Conservation (phyloP, 2,888 invertebrate genomes). For the Lochmaea capreae region DNA sequence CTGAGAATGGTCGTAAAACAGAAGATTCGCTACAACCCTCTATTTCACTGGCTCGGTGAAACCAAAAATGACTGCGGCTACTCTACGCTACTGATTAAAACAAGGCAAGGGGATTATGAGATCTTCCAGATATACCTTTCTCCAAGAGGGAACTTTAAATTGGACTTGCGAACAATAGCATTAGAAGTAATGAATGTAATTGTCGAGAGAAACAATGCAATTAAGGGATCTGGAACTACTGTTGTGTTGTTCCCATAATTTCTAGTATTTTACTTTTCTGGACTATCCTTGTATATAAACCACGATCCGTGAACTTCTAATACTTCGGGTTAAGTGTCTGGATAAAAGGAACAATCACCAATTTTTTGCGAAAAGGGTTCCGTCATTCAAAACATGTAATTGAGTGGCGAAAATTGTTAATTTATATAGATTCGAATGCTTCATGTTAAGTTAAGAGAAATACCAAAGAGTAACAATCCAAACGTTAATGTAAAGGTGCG, state of each 20-base stretch:
- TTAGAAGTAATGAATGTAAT: constrained; percentile 60
- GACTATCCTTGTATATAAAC: constrained; percentile 12
- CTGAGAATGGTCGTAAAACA: too few relatives aligned
- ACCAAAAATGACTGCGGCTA: background rate
- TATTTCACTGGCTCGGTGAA: too few relatives aligned
- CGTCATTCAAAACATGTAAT: constrained; percentile 3
- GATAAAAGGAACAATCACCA: constrained; percentile 24
- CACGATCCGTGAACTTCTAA: constrained; percentile 35
- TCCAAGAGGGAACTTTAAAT: constrained; percentile 57
- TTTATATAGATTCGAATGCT: background rate
- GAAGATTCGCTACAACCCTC: too few relatives aligned
- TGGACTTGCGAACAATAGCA: constrained; percentile 58
- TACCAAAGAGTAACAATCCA: too few relatives aligned
- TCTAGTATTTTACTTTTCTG: constrained; percentile 20
- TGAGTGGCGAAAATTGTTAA: background rate
- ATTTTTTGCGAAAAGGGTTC: constrained; percentile 10
- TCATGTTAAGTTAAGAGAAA: too few relatives aligned
- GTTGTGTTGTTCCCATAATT: background rate
- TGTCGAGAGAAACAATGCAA: constrained; percentile 57
- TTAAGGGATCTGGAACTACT: constrained; percentile 49
- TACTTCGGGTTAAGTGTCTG: constrained; percentile 10
- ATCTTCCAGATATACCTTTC: constrained; percentile 50
- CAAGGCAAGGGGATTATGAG: constrained; percentile 33
- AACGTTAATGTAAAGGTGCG: too few relatives aligned
- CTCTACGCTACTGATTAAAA: constrained; percentile 2